These are phyloP conservation scores for Microhierax caerulescens DNA, from an alignment of 2,797 vertebrate species.

Conservation along the genomic window DNA sequence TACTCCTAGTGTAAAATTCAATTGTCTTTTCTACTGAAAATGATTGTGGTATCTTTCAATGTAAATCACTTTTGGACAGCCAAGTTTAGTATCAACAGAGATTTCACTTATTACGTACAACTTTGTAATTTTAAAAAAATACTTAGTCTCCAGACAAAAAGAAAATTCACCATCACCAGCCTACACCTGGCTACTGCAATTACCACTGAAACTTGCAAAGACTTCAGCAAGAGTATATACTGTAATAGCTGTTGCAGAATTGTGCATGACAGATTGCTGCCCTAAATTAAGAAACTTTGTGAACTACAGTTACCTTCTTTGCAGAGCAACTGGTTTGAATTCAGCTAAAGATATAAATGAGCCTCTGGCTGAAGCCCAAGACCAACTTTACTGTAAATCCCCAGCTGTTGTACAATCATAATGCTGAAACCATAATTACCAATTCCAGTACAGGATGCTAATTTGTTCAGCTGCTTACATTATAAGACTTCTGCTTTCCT, in stretches of 20 bases:
- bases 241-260: neutral
- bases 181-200: neutral
- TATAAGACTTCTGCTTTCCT: neutral
- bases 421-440: neutral
- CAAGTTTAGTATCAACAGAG: neutral
- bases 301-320: neutral
- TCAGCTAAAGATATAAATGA: conserved; percentile 1
- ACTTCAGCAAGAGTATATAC: neutral
- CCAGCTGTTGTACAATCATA: neutral
- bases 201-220: neutral
- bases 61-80: neutral
- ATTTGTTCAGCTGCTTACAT: neutral
- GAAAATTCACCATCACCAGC: neutral
- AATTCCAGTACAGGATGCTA: neutral
- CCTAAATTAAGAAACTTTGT: neutral
- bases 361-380: neutral
- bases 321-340: neutral
- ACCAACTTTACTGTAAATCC: neutral
- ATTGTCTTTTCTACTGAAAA: neutral
- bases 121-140: neutral
- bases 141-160: neutral
- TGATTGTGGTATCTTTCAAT: neutral
- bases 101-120: neutral
- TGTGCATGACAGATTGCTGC: neutral
- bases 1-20: neutral